A percentile compares a stretch with the other conserved stretches of the same genome.
Evolutionary conservation across 2,797 vertebrate genomes (phyloP).

Genomic region (Alectoris magna): DNA sequence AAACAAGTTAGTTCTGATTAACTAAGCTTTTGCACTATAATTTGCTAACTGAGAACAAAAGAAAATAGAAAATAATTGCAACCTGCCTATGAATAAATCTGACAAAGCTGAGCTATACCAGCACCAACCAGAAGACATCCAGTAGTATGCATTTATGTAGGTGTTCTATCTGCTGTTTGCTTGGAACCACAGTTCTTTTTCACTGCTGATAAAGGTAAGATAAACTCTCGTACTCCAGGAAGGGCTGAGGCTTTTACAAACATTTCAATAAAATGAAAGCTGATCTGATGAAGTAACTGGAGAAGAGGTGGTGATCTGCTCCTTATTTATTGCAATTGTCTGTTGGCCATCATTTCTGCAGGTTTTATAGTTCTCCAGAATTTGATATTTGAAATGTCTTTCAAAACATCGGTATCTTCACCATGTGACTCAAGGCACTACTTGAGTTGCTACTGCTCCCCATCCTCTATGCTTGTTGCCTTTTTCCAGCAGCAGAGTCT

Average conservation of each 20-base stretch:
- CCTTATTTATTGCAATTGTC: background rate
- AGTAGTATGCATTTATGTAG: background rate
- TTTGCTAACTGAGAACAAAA: background rate
- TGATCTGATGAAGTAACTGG: background rate
- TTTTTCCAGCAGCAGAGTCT: background rate
- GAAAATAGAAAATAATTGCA: background rate
- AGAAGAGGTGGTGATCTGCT: background rate
- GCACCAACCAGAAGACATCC: background rate
- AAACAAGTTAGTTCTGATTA: slow-evolving; percentile 14
- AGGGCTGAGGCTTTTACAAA: background rate
- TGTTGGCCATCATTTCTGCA: background rate
- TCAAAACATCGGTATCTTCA: background rate
- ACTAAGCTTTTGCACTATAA: background rate
- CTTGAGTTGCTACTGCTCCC: background rate
- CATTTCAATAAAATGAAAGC: background rate
- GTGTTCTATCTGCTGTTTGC: background rate
- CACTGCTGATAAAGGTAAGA: background rate
- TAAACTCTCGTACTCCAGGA: background rate
- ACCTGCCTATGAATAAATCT: background rate
- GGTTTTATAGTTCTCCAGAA: background rate
- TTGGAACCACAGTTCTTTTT: background rate
- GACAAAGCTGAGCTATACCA: background rate
- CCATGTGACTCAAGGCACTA: background rate
- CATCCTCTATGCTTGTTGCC: background rate
- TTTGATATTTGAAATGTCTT: background rate